Evolutionary conservation across 2,113 vertebrate genomes (phyloP), one percentile per base, ranked within the genome.

Genomic region (Cebus imitator): DNA sequence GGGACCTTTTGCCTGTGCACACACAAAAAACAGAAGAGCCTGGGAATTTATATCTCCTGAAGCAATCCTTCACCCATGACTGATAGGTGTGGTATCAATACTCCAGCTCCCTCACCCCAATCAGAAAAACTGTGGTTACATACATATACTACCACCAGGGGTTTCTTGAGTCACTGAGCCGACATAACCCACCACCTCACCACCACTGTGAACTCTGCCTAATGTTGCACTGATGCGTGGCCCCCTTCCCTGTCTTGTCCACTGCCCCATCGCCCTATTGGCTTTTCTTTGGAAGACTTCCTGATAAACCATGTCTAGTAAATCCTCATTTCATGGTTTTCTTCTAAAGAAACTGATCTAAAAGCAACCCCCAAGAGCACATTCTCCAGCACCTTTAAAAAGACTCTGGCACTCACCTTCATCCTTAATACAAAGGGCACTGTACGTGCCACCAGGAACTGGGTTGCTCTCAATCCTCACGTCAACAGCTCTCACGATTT

Each of bases 371-470:
- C 55, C 82, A 72, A 1, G 3, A 48, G 23, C 57, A 45, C 25
- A 55, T 0, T 61, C 45, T 84, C 16, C 27, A 17, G 27, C 57
- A 64, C 95, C 96, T 89, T 93, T 73, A 93, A 80, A 93, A 85
- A 83, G 91, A 73, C 27, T 35, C 84, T n/a, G 37, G 58, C 76
- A 98, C 99, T 99, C 96, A 99, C 99, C 99, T 99, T 98, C 99
- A 96, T 99, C 99, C 98, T 99, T 99, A 95, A 99, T 98, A 97
- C 99, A 99, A 98, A 99, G 99, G 83, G 99, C 99, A 57, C 98
- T 98, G 98, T 99, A 98, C 70, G 96, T 97, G 83, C 98, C 96
- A 68, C 97, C 96, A 10, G 99, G 98, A 91, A 98, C 98, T 5
- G 99, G 99, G 68, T 80, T 87, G 81, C 99, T 99, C 97, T 99